phyloP scores from a whole-genome alignment of 2,113 vertebrate genomes.

The Elephantulus edwardii region DNA sequence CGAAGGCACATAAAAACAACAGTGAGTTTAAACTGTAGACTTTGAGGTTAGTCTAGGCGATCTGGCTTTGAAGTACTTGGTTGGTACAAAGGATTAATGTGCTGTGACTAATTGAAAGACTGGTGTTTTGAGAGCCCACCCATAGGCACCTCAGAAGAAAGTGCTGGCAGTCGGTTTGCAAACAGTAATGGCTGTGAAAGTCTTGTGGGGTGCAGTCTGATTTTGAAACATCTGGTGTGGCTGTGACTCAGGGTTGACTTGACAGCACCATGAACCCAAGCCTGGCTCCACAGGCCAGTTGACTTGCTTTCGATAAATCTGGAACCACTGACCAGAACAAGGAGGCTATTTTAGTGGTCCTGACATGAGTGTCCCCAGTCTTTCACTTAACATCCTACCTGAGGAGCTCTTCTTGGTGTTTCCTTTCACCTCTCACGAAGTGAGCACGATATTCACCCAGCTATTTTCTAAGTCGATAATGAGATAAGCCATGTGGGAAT shows the following conservation, averaged over 20 bases:
- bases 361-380: neutral
- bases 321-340: neutral
- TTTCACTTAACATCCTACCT: neutral
- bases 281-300: neutral
- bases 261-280: too few relatives aligned
- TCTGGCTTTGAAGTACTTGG: neutral
- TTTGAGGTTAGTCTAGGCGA: neutral
- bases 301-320: neutral
- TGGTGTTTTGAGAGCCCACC: neutral
- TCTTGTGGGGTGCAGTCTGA: neutral
- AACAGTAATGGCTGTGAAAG: neutral
- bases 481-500: conserved; percentile 53
- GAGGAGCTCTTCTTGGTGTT: neutral
- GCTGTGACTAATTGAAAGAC: neutral
- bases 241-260: neutral
- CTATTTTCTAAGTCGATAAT: conserved; percentile 1
- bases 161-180: neutral
- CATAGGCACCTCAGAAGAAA: neutral
- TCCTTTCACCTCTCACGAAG: neutral
- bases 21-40: neutral
- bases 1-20: too few relatives aligned
- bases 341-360: neutral
- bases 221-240: neutral
- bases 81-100: neutral
- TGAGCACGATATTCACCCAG: neutral